Evolutionary conservation across 2,888 invertebrate genomes (phyloP), one percentile per base, ranked within the genome.

Genomic region (Erpobdella octoculata): DNA sequence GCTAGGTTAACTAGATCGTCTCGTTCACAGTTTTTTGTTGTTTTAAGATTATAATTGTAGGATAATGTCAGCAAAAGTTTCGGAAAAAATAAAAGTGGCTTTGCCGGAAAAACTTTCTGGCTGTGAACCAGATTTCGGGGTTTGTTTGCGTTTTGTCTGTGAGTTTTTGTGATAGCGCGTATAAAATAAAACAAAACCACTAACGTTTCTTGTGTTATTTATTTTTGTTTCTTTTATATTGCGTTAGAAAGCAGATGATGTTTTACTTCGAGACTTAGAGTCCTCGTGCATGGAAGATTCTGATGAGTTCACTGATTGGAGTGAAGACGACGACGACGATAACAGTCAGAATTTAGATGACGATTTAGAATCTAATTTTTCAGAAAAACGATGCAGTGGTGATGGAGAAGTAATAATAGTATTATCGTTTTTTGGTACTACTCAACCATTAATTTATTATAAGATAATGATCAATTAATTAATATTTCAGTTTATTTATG

Each of bases 221-320:
- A 53, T 53, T 8, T 53, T 21, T 53, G 6, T 1, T 9, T 53
- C n/a, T 8, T 6, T 53, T 5, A 5, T 15, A 53, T n/a, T 53
- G 53, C 21, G 21, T 53, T 25, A 53, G 21, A 28, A 9, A 6
- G 53, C 53, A 53, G 5, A 53, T n/a, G 53, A 53, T 28, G 28
- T 25, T 53, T 68, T 68, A 41, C 28, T 61, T n/a, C 66, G 25
- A 12, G 35, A n/a, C 36, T 62, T 25, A 6, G 38, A 35, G 18
- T 31, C 21, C 18, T 38, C 33, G 31, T 4, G 1, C 21, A n/a
- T 15, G 1, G 67, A 67, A 21, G 69, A 69, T 35, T 69, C 69
- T 5, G 69, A 69, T 3, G 58, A 69, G 6, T 69, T 69, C 69
- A 69, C 69, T 2, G 69, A 69, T 21, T 69, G 69, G 69, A 69